Conservation (phyloP, 2,888 invertebrate genomes). For the Germaria angustata region DNA sequence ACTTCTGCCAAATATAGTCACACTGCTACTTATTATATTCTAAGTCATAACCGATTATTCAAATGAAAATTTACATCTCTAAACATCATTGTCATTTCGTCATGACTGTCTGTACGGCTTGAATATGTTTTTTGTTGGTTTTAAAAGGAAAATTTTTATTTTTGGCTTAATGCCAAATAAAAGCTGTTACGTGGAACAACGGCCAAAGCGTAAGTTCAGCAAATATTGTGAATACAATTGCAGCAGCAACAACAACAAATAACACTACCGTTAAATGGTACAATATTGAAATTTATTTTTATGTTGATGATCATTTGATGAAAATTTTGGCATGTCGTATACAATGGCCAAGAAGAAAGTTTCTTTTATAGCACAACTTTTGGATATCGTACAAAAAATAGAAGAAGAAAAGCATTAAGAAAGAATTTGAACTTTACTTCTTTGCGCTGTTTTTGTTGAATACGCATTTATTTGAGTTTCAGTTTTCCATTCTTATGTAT, state of each 20-base stretch:
- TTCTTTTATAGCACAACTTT: conserved; percentile 55
- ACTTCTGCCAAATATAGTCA: too few species aligned
- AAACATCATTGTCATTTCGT: conserved; percentile 35
- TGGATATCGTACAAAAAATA: conserved; percentile 26
- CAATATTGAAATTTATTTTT: conserved; percentile 78
- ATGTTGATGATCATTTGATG: conserved; percentile 72
- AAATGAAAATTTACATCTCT: conserved; percentile 18
- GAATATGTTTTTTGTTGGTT: conserved; percentile 16
- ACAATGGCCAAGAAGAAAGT: conserved; percentile 45
- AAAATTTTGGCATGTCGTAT: conserved; percentile 68
- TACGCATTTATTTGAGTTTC: conserved; percentile 53
- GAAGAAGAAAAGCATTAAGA: conserved; percentile 32
- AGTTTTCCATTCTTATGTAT: conserved; percentile 25
- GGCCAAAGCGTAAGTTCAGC: conserved; percentile 34
- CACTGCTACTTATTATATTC: too few species aligned
- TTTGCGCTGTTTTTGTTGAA: conserved; percentile 22
- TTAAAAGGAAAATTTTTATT: conserved; percentile 42
- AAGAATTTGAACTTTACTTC: conserved; percentile 62
- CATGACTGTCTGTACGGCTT: conserved; percentile 29
- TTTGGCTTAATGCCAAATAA: conserved; percentile 65
- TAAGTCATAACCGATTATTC: too few species aligned
- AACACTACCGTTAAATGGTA: conserved; percentile 76
- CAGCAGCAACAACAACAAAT: conserved; percentile 48
- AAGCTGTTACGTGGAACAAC: conserved; percentile 61
- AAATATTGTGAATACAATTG: conserved; percentile 40